Conservation (phyloP, 2,888 invertebrate genomes). For the Calephelis perditalis region DNA sequence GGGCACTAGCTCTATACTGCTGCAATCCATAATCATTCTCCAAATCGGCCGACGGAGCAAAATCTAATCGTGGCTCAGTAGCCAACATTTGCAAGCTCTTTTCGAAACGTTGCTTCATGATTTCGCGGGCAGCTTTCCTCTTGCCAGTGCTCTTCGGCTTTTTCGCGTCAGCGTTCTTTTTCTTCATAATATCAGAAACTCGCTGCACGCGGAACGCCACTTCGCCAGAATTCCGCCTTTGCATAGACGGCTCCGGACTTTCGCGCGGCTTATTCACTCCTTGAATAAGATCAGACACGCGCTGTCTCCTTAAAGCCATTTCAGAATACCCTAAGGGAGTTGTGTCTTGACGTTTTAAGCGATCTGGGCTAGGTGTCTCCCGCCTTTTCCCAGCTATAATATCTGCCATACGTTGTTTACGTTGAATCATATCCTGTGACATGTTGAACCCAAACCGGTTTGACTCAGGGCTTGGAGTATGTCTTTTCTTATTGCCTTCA, state of each 20-base stretch:
- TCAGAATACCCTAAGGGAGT: slow-evolving; percentile 51
- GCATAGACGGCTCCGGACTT: slow-evolving; percentile 33
- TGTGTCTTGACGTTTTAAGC: slow-evolving; percentile 40
- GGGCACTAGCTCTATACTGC: slow-evolving; percentile 90
- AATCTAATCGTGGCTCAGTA: slow-evolving; percentile 82
- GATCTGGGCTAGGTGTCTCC: slow-evolving; percentile 49
- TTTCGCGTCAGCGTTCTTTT: slow-evolving; percentile 76
- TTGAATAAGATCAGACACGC: slow-evolving; percentile 53
- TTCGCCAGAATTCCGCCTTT: slow-evolving; percentile 51
- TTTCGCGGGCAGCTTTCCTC: slow-evolving; percentile 71
- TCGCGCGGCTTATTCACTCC: slow-evolving; percentile 38
- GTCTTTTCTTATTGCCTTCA: slow-evolving; percentile 48
- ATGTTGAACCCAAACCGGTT: slow-evolving; percentile 43
- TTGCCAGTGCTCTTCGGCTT: slow-evolving; percentile 46
- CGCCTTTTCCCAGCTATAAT: slow-evolving; percentile 57
- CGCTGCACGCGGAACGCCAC: slow-evolving; percentile 82
- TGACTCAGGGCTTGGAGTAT: slow-evolving; percentile 50
- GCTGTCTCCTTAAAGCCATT: slow-evolving; percentile 53
- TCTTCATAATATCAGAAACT: slow-evolving; percentile 85
- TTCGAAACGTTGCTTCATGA: slow-evolving; percentile 89
- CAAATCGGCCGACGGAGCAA: slow-evolving; percentile 81
- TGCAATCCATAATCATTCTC: slow-evolving; percentile 90
- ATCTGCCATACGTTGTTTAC: slow-evolving; percentile 56
- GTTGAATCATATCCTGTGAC: slow-evolving; percentile 47
- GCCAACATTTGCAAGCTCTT: slow-evolving; percentile 92